Evolutionary conservation across 2,113 vertebrate genomes (phyloP).

Genomic region (Balaeniceps rex): DNA sequence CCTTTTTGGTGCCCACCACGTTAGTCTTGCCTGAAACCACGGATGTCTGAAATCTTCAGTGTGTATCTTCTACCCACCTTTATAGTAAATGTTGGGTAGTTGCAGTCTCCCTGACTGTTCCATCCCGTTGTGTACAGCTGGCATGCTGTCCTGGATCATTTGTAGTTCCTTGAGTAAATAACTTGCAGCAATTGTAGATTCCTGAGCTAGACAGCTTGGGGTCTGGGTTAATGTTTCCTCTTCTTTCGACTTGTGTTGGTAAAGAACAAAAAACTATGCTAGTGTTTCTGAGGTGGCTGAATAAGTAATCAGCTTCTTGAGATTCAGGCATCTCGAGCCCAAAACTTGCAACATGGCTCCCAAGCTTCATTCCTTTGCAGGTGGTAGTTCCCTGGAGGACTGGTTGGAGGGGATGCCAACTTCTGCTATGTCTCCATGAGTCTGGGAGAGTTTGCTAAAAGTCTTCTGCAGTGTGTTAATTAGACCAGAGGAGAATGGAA

Average conservation of each 20-base stretch:
- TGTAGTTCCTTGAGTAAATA: background rate
- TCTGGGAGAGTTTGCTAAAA: background rate
- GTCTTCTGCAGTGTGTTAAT: background rate
- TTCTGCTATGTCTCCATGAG: background rate
- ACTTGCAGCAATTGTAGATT: background rate
- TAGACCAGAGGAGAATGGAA: background rate
- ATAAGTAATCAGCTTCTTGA: background rate
- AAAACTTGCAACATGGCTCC: background rate
- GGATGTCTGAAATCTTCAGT: background rate
- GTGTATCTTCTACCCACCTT: background rate
- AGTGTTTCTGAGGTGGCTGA: background rate
- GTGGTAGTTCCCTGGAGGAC: background rate
- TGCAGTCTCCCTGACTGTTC: background rate
- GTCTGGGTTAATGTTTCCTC: background rate
- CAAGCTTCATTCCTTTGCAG: background rate
- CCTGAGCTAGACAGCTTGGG: background rate
- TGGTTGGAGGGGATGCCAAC: background rate
- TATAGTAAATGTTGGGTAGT: background rate
- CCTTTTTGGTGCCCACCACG: background rate
- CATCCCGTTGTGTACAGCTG: background rate
- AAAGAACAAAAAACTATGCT: background rate
- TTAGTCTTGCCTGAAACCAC: background rate
- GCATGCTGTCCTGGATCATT: rapidly evolving
- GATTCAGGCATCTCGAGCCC: background rate
- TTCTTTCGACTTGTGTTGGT: background rate